These are phyloP conservation scores for Drosophila yakuba DNA, from an alignment of 1,140 invertebrate species.

Conservation along the genomic window DNA sequence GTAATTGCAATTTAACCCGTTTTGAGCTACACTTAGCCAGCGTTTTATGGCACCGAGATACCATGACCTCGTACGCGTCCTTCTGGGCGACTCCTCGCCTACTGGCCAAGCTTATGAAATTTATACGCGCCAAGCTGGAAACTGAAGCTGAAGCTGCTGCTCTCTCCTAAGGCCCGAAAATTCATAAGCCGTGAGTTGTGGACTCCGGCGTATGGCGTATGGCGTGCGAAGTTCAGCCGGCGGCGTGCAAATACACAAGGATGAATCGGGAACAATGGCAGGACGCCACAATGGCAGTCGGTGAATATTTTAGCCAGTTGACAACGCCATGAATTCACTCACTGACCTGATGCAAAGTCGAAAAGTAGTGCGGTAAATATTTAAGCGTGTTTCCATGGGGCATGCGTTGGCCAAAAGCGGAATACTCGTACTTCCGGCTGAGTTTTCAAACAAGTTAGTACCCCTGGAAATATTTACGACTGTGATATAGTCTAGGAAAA, in stretches of 20 bases:
- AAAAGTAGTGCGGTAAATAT: slow-evolving; percentile 20
- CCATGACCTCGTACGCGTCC: slow-evolving; percentile 20
- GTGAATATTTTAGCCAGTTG: slow-evolving; percentile 34
- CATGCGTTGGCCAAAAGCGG: neutral
- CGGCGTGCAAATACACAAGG: slow-evolving; percentile 27
- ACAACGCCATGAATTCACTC: slow-evolving; percentile 36
- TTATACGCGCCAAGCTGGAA: slow-evolving; percentile 43
- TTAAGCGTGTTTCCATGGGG: slow-evolving; percentile 6
- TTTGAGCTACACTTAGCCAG: slow-evolving; percentile 51
- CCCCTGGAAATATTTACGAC: neutral
- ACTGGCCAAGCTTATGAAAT: slow-evolving; percentile 25
- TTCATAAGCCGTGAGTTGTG: slow-evolving; percentile 47
- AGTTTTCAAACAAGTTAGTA: neutral
- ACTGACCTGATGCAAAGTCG: neutral
- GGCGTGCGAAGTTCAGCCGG: slow-evolving; percentile 21
- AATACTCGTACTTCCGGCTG: neutral
- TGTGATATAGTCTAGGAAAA: neutral
- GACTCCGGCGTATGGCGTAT: neutral
- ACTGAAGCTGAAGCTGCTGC: slow-evolving; percentile 5
- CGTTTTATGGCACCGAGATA: slow-evolving; percentile 32
- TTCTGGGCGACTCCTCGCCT: too few relatives aligned
- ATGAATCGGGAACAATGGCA: slow-evolving; percentile 24
- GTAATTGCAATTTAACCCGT: slow-evolving; percentile 66
- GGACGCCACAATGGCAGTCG: slow-evolving; percentile 1
- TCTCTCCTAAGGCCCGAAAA: slow-evolving; percentile 43